Conservation (phyloP, 2,888 invertebrate species). For the Empis stercorea region DNA sequence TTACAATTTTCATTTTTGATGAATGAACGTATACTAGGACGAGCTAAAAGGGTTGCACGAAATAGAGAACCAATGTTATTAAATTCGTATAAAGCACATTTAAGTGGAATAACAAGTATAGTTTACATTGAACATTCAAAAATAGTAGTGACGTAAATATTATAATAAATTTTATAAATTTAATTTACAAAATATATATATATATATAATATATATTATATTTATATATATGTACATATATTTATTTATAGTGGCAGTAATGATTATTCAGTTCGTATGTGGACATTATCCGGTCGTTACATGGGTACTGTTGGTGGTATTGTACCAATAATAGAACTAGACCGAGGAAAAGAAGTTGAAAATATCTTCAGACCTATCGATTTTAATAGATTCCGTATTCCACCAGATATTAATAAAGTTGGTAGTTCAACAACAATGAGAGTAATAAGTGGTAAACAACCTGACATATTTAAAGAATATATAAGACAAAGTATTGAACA, state of each 20-base stretch:
- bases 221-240: neutral
- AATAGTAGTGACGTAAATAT: slow-evolving; percentile 51
- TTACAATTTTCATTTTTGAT: slow-evolving; percentile 61
- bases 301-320: slow-evolving; percentile 62
- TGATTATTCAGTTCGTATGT: slow-evolving; percentile 60
- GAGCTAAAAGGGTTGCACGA: slow-evolving; percentile 50
- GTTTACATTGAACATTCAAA: slow-evolving; percentile 51
- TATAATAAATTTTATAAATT: too few species aligned
- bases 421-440: slow-evolving; percentile 67
- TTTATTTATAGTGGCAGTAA: slow-evolving; percentile 42
- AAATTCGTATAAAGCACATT: slow-evolving; percentile 58
- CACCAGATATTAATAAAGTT: slow-evolving; percentile 59
- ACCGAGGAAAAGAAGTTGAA: slow-evolving; percentile 24
- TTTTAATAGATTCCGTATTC: slow-evolving; percentile 41
- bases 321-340: slow-evolving; percentile 45
- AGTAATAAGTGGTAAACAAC: slow-evolving; percentile 36
- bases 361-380: too few species aligned
- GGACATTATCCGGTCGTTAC: slow-evolving; percentile 58
- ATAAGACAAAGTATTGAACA: neutral
- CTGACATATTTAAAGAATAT: slow-evolving; percentile 7
- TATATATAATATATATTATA: neutral
- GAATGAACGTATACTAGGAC: slow-evolving; percentile 50
- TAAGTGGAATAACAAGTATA: slow-evolving; percentile 51
- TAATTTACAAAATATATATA: neutral
- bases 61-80: slow-evolving; percentile 48